Evolutionary conservation across 2,888 invertebrate species (phyloP).

Genomic region (Tolmerus cingulatus): DNA sequence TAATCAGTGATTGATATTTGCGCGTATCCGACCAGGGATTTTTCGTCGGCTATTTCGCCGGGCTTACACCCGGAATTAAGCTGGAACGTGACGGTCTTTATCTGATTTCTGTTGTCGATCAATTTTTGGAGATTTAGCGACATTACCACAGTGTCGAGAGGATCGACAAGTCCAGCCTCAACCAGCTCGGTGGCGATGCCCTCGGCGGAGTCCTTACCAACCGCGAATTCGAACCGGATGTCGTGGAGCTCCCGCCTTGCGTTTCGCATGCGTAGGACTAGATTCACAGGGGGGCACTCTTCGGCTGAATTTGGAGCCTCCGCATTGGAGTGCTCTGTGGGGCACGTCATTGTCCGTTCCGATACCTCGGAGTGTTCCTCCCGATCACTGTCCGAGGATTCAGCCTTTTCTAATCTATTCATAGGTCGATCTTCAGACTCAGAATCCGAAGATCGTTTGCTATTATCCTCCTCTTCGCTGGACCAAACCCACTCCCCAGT

Average conservation of each 20-base stretch:
- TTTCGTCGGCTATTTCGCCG: slow-evolving; percentile 90
- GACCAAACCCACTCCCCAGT: slow-evolving; percentile 99
- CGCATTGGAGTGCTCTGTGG: neutral
- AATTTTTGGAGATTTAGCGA: slow-evolving; percentile 91
- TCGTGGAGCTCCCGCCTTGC: slow-evolving; percentile 91
- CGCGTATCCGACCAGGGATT: slow-evolving; percentile 94
- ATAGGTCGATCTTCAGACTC: slow-evolving; percentile 69
- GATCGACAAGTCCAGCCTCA: slow-evolving; percentile 93
- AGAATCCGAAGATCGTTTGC: slow-evolving; percentile 65
- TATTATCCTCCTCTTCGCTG: slow-evolving; percentile 86
- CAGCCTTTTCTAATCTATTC: slow-evolving; percentile 69
- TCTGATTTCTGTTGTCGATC: slow-evolving; percentile 74
- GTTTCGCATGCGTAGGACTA: slow-evolving; percentile 91
- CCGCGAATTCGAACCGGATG: slow-evolving; percentile 95
- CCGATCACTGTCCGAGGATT: slow-evolving; percentile 69
- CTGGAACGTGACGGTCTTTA: slow-evolving; percentile 86
- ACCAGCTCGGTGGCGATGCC: slow-evolving; percentile 95
- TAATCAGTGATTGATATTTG: slow-evolving; percentile 95
- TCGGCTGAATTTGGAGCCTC: slow-evolving; percentile 59
- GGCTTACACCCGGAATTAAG: slow-evolving; percentile 76
- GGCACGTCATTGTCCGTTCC: slow-evolving; percentile 63
- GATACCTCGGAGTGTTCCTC: slow-evolving; percentile 63
- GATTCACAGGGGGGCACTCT: slow-evolving; percentile 71
- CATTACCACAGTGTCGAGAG: slow-evolving; percentile 89
- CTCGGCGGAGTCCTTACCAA: slow-evolving; percentile 87